Conservation (phyloP, 2,797 vertebrate species). For the Pangasius sanitwongsei region DNA sequence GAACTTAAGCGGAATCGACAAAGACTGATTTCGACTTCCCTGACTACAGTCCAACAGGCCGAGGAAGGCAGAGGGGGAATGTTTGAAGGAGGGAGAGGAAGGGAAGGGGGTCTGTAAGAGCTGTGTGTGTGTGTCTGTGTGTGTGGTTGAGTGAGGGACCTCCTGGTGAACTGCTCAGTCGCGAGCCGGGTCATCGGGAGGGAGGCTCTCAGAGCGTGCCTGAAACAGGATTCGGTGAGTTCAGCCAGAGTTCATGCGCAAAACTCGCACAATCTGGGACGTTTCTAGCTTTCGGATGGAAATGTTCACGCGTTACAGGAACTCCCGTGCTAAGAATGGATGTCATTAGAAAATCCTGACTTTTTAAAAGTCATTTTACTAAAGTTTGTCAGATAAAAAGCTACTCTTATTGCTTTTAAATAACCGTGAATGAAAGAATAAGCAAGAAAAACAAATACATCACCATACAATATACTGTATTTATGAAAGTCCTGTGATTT, state of each 20-base stretch:
- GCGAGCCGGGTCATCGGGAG: slow-evolving; percentile 87
- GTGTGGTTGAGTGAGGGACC: slow-evolving; percentile 78
- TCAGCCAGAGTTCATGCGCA: slow-evolving; percentile 93
- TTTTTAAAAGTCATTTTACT: background rate
- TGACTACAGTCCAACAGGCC: slow-evolving; percentile 65
- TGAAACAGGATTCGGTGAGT: slow-evolving; percentile 85
- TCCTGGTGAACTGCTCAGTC: slow-evolving; percentile 84
- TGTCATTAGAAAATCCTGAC: background rate
- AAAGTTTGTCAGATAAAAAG: background rate
- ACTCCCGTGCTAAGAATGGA: slow-evolving; percentile 52
- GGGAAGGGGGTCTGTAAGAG: slow-evolving; percentile 5
- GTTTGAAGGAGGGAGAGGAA: slow-evolving; percentile 41
- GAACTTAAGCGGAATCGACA: slow-evolving; percentile 59
- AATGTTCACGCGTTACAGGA: slow-evolving; percentile 16
- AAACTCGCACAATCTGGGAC: slow-evolving; percentile 75
- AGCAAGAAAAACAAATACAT: background rate
- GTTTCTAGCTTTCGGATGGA: slow-evolving; percentile 58
- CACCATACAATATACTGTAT: background rate
- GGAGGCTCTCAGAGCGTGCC: slow-evolving; percentile 82
- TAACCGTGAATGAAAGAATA: background rate
- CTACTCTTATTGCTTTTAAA: background rate
- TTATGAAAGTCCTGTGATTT: background rate
- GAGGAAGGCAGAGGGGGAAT: slow-evolving; percentile 59
- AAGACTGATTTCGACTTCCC: slow-evolving; percentile 64
- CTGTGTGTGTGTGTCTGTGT: slow-evolving; percentile 67